Percentiles rank a stretch among this genome's conserved stretches.
phyloP scores from a whole-genome alignment of 2,888 invertebrate genomes.

The Geotrupes spiniger region DNA sequence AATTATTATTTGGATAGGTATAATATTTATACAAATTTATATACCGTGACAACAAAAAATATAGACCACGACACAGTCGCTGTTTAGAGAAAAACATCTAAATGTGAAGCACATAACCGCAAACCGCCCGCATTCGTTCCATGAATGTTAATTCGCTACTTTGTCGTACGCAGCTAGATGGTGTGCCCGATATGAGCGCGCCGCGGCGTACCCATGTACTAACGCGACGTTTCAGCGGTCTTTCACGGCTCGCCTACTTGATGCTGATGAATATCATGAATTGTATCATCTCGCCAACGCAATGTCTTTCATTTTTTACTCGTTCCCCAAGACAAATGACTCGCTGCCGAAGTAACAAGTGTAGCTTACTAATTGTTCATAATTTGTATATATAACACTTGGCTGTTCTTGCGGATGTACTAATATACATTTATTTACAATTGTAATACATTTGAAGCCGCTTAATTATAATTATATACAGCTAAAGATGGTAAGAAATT shows the following conservation, averaged over 20 bases:
- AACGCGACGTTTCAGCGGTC: constrained; percentile 38
- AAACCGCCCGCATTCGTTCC: constrained; percentile 35
- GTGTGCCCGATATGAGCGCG: constrained; percentile 40
- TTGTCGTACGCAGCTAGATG: constrained; percentile 40
- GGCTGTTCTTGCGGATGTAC: no score
- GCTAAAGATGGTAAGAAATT: no score
- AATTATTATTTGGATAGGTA: no score
- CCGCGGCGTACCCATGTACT: constrained; percentile 42
- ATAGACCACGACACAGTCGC: no score
- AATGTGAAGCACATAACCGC: constrained; percentile 28
- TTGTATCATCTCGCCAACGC: constrained; percentile 32
- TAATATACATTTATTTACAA: no score
- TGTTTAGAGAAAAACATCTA: constrained; percentile 10
- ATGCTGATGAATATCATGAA: constrained; percentile 40
- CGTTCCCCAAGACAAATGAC: no score
- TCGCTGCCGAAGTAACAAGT: constrained; percentile 11
- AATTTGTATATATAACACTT: constrained; percentile 11
- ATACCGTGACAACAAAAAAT: no score
- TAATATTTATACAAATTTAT: no score
- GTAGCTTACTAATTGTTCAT: constrained; percentile 20
- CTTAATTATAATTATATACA: no score
- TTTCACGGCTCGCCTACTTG: constrained; percentile 42
- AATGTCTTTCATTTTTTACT: constrained; percentile 8
- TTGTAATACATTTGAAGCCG: no score
- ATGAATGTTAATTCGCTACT: constrained; percentile 45